Evolutionary conservation across 2,888 invertebrate genomes (phyloP), one percentile per base, ranked within the genome.

Genomic region (Scaptomyza caliginosa): DNA sequence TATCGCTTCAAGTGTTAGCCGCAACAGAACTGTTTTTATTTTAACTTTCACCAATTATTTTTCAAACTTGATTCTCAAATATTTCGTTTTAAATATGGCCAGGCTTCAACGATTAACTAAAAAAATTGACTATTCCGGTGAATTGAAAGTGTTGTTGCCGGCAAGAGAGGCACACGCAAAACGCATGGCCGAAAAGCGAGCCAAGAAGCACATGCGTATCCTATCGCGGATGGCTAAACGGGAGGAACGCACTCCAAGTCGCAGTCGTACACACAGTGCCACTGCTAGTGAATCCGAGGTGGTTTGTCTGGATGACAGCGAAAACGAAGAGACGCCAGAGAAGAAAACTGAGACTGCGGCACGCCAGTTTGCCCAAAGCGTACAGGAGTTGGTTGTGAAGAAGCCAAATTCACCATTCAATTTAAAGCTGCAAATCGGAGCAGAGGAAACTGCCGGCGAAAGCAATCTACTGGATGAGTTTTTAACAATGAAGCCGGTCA

Each of bases 271-370:
- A 17, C 74, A n/a, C 6, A 67, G 52, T 21, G 49, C 7, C 16
- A 42, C 55, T 21, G 48, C 28, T 8, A 80, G 74, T 13, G 26
- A 0, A 13, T 78, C 81, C 0, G 83, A 85, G 7, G 51, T 84
- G 0, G 80, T 84, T 5, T 84, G 83, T 13, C 52, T 84, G 43
- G 85, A 85, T 21, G 83, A 85, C 28, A 83, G 85, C 2, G 83
- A 83, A 36, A 82, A 84, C 32, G 83, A 84, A 6, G 85, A 84
- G 6, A 77, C 85, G 1, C 83, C 83, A 0, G 78, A 80, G 13
- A 84, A 85, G 45, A 17, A 39, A 7, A 50, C 42, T 2, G 46
- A 45, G 4, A 8, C 13, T 6, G 6, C 38, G 11, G 13, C 51
- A 34, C 16, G 1, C 13, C 28, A 17, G 8, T 17, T 4, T 39